Base-by-base conservation (phyloP, 2,797 vertebrate genomes). In the Gymnopithys bicolor region DNA sequence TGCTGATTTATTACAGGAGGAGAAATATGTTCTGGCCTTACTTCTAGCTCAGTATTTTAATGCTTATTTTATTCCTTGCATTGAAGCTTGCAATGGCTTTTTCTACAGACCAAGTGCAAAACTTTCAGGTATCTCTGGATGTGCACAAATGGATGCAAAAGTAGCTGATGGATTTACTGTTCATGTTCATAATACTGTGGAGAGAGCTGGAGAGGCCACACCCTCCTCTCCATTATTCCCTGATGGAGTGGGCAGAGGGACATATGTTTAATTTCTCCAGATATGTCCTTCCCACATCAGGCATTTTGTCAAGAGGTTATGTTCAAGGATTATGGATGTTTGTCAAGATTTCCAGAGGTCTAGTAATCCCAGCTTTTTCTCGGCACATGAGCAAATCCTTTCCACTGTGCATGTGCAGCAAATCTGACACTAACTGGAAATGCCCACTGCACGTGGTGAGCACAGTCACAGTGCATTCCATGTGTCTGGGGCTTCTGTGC, bases 11-110 rank as follows among this genome's bases (percentile, higher is more conserved):
- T 88, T 96, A 48, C 58, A 68, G 63, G 63, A 74, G 56, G 63
- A 94, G 89, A 94, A 94, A 91, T 89, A 91, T 70, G 82, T 41
- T 48, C 89, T 94, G 85, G 68, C 94, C 80, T 96, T 94, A 93
- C 87, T 93, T 87, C 83, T 81, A 64, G 80, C 83, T 96, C 87
- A 70, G 3, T 94, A 84, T 94, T 95, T 91, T 90, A 94, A 67
- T 39, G 24, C 51, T 91, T 93, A 64, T 19, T 95, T 94, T 86
- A 63, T 94, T 92, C 56, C 56, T 93, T 86, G 45, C 56, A 13
- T 79, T 60, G 87, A 86, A 92, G 83, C 52, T 87, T 90, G 48
- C 76, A 85, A 28, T 75, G 49, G 71, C 69, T 91, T 93, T 93
- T 86, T 70, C 66, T 89, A 23, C 35, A 84, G 80, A 41, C 45